Conservation (phyloP, 2,888 invertebrate genomes). For the Tetanocera ferruginea region DNA sequence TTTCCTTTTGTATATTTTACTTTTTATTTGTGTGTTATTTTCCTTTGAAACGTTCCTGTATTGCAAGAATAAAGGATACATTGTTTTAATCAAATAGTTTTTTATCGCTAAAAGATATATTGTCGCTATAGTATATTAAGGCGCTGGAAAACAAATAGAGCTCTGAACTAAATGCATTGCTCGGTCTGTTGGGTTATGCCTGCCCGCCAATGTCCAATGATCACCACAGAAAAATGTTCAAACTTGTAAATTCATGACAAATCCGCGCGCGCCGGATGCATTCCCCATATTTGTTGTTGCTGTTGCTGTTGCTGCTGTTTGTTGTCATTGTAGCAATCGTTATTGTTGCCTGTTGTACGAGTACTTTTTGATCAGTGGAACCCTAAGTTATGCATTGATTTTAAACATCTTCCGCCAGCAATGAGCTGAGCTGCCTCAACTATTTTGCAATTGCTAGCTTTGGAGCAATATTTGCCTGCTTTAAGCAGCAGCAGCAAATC, state of each 20-base stretch:
- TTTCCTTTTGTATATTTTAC: too few species aligned
- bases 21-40: too few species aligned
- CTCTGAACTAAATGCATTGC: too few species aligned
- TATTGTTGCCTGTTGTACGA: not conserved
- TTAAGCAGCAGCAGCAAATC: slow-evolving; percentile 7
- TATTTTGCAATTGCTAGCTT: slow-evolving; percentile 22
- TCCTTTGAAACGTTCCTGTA: too few species aligned
- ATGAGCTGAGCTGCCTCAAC: slow-evolving; percentile 6
- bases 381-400: slow-evolving; percentile 33
- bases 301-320: slow-evolving; percentile 30
- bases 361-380: slow-evolving; percentile 10
- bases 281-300: slow-evolving; percentile 27
- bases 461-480: slow-evolving; percentile 21
- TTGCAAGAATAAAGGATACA: too few species aligned
- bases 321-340: not conserved
- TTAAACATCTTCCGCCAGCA: slow-evolving; percentile 21
- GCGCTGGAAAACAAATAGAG: too few species aligned
- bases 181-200: too few species aligned
- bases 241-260: slow-evolving; percentile 37
- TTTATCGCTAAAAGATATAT: too few species aligned
- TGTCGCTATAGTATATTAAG: too few species aligned
- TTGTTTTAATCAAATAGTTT: too few species aligned
- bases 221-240: slow-evolving; percentile 33
- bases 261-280: slow-evolving; percentile 31
- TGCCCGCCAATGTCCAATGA: not conserved